Evolutionary conservation across 2,888 invertebrate species (phyloP), one percentile per base, ranked within the genome.

Genomic region (Strigamia transsilvanica): DNA sequence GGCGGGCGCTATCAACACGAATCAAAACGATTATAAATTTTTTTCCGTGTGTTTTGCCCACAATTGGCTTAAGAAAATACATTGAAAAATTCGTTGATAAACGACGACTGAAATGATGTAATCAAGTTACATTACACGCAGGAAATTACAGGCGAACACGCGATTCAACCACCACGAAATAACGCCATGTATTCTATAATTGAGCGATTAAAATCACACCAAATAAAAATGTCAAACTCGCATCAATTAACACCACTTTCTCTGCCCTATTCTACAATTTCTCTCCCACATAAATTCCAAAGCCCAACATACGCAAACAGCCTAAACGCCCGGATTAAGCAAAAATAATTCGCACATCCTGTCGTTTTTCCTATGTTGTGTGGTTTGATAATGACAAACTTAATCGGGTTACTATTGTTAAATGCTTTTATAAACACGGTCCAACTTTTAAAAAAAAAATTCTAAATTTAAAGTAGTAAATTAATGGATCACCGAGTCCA

Each of bases 221-320:
- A 61, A 61, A 61, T 61, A 61, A 61, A 61, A 61, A 61, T 61
- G 61, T 61, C 61, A 61, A 61, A 12, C 61, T n/a, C 61, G 21
- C 10, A 61, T 61, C 61, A 61, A 61, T 61, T 61, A 61, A 61
- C 46, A 46, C 15, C 46, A 46, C 15, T 46, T 46, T 46, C 15
- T 46, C 46, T 12, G 10, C 12, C 46, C 12, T 3, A 12, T 46
- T 46, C 12, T 46, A 46, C 12, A 46, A 46, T 7, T 46, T 46
- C 46, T 46, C 15, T 46, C 46, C 12, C 46, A 46, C 46, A 46
- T 46, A 46, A 46, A 46, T 46, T 46, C 3, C 46, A 6, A 46
- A 3, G 12, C 3, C 10, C 4, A 46, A 46, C 46, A 12, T 7
- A 46, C 46, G 12, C 12, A 46, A 46, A 13, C 3, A 12, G 46